A percentile compares a stretch with the other conserved stretches of the same genome.
Evolutionary conservation across 2,797 vertebrate genomes (phyloP).

Genomic region (Pseudomugil tenellus): DNA sequence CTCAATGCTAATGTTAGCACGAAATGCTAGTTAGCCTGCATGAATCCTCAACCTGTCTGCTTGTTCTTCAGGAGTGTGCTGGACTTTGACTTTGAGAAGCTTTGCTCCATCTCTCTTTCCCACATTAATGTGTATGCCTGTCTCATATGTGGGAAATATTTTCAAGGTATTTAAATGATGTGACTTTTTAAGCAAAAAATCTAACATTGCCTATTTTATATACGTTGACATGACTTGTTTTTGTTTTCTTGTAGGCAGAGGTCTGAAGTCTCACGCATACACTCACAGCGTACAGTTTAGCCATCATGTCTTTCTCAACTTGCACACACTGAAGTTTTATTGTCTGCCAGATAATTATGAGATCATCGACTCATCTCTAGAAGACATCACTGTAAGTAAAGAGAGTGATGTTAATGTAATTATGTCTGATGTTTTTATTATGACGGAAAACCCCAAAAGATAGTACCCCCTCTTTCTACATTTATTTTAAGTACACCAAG

Average conservation of each 20-base stretch:
- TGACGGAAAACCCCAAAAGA: background rate
- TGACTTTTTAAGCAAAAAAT: background rate
- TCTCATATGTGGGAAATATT: slow-evolving; percentile 96
- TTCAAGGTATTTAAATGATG: slow-evolving; percentile 86
- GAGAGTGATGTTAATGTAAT: background rate
- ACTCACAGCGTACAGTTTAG: slow-evolving; percentile 97
- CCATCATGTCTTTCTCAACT: slow-evolving; percentile 96
- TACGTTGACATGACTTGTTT: slow-evolving; percentile 3
- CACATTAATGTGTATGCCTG: slow-evolving; percentile 97
- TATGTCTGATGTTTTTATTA: too few species aligned
- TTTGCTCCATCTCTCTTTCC: slow-evolving; percentile 95
- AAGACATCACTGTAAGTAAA: slow-evolving; percentile 92
- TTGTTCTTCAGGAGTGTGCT: slow-evolving; percentile 87
- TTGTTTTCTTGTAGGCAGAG: slow-evolving; percentile 83
- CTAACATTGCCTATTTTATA: background rate
- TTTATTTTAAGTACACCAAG: background rate
- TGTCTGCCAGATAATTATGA: slow-evolving; percentile 98
- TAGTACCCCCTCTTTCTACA: background rate
- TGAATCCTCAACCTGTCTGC: background rate
- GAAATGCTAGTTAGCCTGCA: slow-evolving; percentile 13
- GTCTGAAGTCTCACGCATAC: slow-evolving; percentile 95
- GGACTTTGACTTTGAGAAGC: slow-evolving; percentile 98
- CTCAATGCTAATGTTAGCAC: background rate
- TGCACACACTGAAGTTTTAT: slow-evolving; percentile 97
- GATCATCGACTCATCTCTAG: slow-evolving; percentile 96